These are phyloP conservation scores for Hiodon tergisus DNA, from an alignment of 2,113 vertebrate genomes.

Conservation along the genomic window DNA sequence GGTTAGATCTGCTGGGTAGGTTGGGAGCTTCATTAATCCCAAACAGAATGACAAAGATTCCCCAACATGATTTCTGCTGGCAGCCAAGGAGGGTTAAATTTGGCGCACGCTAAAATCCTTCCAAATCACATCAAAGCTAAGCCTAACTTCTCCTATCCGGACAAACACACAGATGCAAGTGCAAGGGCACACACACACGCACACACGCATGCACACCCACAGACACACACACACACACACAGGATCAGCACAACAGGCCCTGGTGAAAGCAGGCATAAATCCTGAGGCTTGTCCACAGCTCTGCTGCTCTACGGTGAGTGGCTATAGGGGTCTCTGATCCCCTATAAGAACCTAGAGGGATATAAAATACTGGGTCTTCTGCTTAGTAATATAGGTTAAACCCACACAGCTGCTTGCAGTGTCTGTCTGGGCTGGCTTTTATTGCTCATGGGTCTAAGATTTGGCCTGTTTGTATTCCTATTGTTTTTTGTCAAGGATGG, in stretches of 20 bases:
- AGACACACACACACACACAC: background rate
- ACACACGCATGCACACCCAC: background rate
- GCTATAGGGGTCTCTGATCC: background rate
- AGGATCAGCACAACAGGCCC: background rate
- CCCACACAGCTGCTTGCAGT: background rate
- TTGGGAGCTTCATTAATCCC: slow-evolving; percentile 5
- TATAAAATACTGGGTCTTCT: background rate
- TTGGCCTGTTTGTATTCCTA: background rate
- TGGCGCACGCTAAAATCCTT: background rate
- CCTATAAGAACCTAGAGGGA: background rate
- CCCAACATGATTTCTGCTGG: background rate
- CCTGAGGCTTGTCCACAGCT: background rate
- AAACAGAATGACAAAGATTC: background rate
- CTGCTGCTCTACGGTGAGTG: background rate
- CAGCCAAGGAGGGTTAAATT: background rate
- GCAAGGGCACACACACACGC: background rate
- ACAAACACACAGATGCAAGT: background rate
- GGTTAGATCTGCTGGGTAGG: background rate
- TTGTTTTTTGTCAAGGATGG: background rate
- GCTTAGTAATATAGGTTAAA: background rate
- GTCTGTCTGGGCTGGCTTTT: background rate
- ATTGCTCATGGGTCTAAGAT: background rate
- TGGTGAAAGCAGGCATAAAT: background rate
- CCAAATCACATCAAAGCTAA: background rate
- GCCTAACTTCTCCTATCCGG: background rate